phyloP scores from a whole-genome alignment of 1,140 invertebrate species.

The Calephelis nemesis region DNA sequence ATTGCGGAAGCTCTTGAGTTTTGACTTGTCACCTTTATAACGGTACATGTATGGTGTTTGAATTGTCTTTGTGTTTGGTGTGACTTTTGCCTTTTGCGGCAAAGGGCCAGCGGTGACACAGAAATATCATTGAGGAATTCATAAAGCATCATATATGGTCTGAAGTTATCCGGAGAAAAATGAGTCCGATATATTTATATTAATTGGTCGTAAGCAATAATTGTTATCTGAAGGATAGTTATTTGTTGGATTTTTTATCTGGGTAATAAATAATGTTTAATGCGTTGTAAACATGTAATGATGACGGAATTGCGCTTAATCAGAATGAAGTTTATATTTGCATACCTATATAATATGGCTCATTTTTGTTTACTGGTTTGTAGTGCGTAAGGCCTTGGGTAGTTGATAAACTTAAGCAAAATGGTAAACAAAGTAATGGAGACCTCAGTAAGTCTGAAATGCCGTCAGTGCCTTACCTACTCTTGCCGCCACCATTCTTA shows the following conservation, averaged over 20 bases:
- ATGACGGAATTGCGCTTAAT: neutral
- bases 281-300: neutral
- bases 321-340: neutral
- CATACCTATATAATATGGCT: neutral
- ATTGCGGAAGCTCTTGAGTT: constrained; percentile 59
- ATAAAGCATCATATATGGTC: neutral
- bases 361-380: neutral
- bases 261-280: neutral
- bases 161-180: constrained; percentile 6
- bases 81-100: constrained; percentile 29
- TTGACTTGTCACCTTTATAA: constrained; percentile 47
- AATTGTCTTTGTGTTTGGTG: constrained; percentile 40
- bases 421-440: too few species aligned
- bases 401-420: too few species aligned
- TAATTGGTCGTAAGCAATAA: constrained; percentile 11
- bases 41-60: constrained; percentile 32
- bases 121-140: constrained; percentile 33
- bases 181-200: constrained; percentile 11
- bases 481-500: too few species aligned
- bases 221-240: constrained; percentile 11
- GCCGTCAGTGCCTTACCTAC: too few species aligned
- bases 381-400: too few species aligned
- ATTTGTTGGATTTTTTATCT: neutral
- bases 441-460: too few species aligned
- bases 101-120: constrained; percentile 24